A percentile compares a stretch with the other conserved stretches of the same genome.
These are phyloP conservation scores for Lasioglossum albipes DNA, from an alignment of 1,140 invertebrate genomes.

Conservation along the genomic window DNA sequence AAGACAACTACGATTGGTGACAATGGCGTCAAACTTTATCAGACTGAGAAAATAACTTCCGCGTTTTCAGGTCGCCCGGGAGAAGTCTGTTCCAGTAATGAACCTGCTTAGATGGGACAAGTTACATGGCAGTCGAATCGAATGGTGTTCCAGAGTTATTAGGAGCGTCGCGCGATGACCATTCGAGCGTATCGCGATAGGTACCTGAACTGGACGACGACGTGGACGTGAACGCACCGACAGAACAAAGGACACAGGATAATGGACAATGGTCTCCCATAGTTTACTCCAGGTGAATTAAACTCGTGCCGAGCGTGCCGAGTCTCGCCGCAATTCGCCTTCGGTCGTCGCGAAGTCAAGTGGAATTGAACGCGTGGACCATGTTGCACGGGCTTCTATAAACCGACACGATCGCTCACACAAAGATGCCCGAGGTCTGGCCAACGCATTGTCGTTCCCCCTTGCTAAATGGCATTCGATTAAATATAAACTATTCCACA, in stretches of 20 bases:
- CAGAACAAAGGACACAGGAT: constrained; percentile 42
- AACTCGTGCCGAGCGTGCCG: constrained; percentile 40
- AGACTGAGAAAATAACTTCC: background rate
- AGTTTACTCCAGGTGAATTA: constrained; percentile 50
- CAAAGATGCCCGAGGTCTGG: constrained; percentile 21
- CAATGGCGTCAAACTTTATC: background rate
- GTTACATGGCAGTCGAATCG: constrained; percentile 9
- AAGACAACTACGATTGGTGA: too few relatives aligned
- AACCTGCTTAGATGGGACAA: background rate
- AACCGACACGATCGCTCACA: constrained; percentile 11
- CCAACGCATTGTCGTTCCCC: background rate
- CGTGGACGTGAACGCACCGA: constrained; percentile 33
- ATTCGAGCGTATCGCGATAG: constrained; percentile 21
- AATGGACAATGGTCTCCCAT: constrained; percentile 43
- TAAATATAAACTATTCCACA: background rate
- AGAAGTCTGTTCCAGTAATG: background rate
- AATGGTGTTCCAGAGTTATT: constrained; percentile 24
- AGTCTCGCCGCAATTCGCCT: constrained; percentile 29
- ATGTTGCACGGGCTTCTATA: background rate
- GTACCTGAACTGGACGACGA: constrained; percentile 13
- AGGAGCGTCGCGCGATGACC: constrained; percentile 8
- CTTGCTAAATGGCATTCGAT: background rate
- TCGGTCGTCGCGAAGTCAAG: constrained; percentile 31
- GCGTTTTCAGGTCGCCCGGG: background rate
- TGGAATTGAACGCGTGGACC: constrained; percentile 36